Base-by-base conservation (phyloP, 2,113 vertebrate genomes). In the Pagrus major region DNA sequence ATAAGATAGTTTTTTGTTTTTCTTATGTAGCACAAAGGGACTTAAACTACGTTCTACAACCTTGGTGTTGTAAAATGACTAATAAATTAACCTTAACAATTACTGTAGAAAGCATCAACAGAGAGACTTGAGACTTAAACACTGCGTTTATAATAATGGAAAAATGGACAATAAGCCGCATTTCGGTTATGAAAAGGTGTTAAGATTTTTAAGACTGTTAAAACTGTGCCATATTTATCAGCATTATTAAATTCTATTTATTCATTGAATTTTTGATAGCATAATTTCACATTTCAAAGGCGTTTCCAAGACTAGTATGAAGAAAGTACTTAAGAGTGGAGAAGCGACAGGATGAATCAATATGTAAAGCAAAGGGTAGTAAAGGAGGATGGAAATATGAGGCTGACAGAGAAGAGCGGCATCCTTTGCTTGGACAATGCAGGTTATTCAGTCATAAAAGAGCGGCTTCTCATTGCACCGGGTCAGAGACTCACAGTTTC, bases 401-500 rank as follows among this genome's bases (percentile, higher is more conserved):
- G 60, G 63, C 33, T 69, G 60, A 42, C 0, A 54, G 52, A 46
- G 39, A 64, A 41, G 23, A 58, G 47, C 47, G 73, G 12, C 41
- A 41, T 39, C 10, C 18, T 69, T 44, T 60, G 16, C 21, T 25
- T 29, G n/a, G 31, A 76, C 55, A 25, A 61, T 18, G 29, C 0
- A 0, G 72, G 60, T 81, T 69, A 71, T 86, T 78, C 6, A 75
- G 47, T 65, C 31, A 51, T 7, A 49, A 46, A 46, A 70, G 0
- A 70, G 39, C 16, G 21, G 37, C 21, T 60, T 46, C 16, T 58
- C 31, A 25, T 18, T 55, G 27, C 12, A 29, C 46, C 6, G 3
- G 35, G 51, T 71, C 29, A 67, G 44, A 44, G n/a, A 25, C 33
- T 70, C 21, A 66, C 6, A 55, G n/a, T 56, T 33, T 64, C 58